Conservation (phyloP, 92 coral and sea anemone species). For the Porites lobata region DNA sequence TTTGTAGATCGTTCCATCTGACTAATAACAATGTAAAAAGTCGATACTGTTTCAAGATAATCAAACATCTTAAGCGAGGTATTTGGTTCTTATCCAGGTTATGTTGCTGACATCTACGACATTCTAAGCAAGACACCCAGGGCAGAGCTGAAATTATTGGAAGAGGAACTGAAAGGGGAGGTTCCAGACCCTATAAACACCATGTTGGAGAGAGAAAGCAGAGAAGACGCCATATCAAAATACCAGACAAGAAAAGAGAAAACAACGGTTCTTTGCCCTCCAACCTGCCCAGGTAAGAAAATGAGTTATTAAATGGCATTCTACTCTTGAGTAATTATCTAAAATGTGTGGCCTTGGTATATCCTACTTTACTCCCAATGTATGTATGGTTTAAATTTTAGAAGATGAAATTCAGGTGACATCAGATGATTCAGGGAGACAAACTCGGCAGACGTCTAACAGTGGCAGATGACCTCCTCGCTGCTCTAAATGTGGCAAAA, state of each 20-base stretch:
- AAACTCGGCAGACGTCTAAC: not conserved
- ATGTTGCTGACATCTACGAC: constrained; percentile 58
- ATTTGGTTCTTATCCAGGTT: constrained; percentile 22
- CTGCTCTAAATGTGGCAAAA: not conserved
- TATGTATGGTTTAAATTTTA: not conserved
- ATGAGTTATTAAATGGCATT: not conserved
- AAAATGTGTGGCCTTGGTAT: too few species aligned
- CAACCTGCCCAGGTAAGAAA: constrained; percentile 27
- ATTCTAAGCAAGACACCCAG: constrained; percentile 22
- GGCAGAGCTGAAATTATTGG: constrained; percentile 31
- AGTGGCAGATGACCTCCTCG: not conserved
- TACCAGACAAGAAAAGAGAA: constrained; percentile 37
- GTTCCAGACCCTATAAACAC: constrained; percentile 58
- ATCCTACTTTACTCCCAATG: too few species aligned
- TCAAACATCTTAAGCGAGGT: too few species aligned
- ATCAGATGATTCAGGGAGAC: not conserved
- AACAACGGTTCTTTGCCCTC: constrained; percentile 46
- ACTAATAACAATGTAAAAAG: not conserved
- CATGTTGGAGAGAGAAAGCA: constrained; percentile 45
- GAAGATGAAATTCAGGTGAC: not conserved
- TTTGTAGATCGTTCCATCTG: not conserved
- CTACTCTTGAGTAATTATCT: too few species aligned
- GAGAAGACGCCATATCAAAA: constrained; percentile 25
- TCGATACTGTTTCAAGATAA: too few species aligned
- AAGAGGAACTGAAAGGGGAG: constrained; percentile 34